These are phyloP conservation scores for Xiphorhynchus elegans DNA, from an alignment of 2,113 vertebrate species.

Conservation along the genomic window DNA sequence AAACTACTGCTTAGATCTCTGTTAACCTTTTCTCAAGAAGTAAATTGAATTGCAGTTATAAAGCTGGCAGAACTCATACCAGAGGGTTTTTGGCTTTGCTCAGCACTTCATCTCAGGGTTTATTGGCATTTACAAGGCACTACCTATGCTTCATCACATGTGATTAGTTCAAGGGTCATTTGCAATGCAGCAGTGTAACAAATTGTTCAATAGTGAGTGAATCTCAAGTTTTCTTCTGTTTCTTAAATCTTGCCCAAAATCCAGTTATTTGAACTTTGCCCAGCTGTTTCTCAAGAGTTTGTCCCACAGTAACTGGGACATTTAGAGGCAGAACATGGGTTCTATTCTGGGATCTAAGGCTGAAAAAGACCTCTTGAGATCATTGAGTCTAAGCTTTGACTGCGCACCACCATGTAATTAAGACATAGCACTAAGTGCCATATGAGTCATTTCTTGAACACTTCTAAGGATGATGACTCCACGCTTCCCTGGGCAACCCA, in stretches of 20 bases:
- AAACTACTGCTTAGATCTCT: background rate
- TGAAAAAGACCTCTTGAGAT: background rate
- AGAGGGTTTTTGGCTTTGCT: background rate
- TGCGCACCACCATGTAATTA: background rate
- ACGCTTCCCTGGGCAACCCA: background rate
- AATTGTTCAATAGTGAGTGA: background rate
- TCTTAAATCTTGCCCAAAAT: background rate
- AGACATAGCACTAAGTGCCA: background rate
- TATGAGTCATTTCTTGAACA: background rate
- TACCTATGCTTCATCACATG: background rate
- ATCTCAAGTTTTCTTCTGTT: background rate
- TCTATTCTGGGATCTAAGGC: background rate
- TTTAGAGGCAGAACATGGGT: background rate
- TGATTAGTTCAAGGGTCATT: background rate
- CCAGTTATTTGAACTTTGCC: background rate
- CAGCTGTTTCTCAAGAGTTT: background rate
- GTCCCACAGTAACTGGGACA: background rate
- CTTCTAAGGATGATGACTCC: background rate
- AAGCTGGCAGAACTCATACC: slow-evolving; percentile 9
- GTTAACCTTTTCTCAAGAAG: slow-evolving; percentile 35
- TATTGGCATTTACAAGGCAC: background rate
- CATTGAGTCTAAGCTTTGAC: background rate
- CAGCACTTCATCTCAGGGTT: background rate
- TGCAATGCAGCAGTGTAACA: background rate
- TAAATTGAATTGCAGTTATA: slow-evolving; percentile 28